Evolutionary conservation across 2,113 vertebrate species (phyloP).

Genomic region (Sciurus niger): DNA sequence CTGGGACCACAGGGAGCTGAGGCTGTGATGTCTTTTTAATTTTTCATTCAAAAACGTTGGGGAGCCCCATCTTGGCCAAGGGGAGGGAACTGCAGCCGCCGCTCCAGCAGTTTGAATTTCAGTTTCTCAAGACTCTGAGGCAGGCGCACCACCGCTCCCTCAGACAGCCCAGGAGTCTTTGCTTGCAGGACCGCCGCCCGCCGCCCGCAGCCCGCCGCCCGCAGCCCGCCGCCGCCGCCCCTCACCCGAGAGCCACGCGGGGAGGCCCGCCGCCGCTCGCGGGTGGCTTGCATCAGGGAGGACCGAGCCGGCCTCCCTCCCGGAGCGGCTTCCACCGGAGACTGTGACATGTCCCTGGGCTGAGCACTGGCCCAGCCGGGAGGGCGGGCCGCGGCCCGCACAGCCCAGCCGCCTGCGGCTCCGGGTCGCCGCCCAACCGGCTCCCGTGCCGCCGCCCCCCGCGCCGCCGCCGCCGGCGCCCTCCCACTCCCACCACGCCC

Average conservation of each 20-base stretch:
- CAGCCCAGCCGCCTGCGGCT: slow-evolving; percentile 26
- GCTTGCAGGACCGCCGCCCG: no score
- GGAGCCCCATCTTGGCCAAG: slow-evolving; percentile 87
- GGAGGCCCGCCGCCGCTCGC: slow-evolving; percentile 65
- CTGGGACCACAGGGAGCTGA: no score
- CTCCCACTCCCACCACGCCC: slow-evolving; percentile 69
- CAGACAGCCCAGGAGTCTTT: slow-evolving; percentile 2
- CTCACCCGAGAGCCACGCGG: no score
- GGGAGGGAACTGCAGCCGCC: slow-evolving; percentile 83
- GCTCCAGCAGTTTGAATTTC: no score
- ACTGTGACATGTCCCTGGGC: slow-evolving; percentile 87
- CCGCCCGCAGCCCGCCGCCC: no score
- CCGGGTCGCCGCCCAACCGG: slow-evolving; percentile 52
- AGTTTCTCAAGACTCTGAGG: slow-evolving; percentile 55
- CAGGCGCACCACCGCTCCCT: slow-evolving; percentile 44
- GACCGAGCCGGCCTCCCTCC: slow-evolving; percentile 21
- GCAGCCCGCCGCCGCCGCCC: slow-evolving; percentile 42
- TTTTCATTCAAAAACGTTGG: no score
- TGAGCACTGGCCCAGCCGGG: slow-evolving; percentile 87
- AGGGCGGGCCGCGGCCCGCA: no score
- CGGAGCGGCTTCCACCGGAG: slow-evolving; percentile 80
- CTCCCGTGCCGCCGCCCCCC: slow-evolving; percentile 73
- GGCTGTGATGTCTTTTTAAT: no score
- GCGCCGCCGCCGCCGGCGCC: slow-evolving; percentile 71
- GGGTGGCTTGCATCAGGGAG: slow-evolving; percentile 53